Conservation (phyloP, 2,888 invertebrate species). For the Cantharis lateralis region DNA sequence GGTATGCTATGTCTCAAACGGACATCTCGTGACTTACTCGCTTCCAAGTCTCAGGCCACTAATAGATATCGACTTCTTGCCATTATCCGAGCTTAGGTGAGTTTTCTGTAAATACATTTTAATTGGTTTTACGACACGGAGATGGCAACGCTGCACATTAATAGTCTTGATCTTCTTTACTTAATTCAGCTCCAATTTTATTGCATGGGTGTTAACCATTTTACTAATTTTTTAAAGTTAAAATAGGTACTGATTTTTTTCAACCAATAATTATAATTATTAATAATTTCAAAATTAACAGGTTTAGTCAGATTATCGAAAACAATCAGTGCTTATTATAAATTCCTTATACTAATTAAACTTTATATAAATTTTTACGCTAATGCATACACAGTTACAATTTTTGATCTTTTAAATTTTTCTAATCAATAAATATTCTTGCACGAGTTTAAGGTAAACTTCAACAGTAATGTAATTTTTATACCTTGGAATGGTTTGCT, state of each 20-base stretch:
- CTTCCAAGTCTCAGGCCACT: slow-evolving; percentile 93
- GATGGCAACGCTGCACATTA: slow-evolving; percentile 31
- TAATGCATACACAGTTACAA: neutral
- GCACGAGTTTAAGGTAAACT: neutral
- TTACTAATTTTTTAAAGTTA: slow-evolving; percentile 11
- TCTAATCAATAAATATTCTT: neutral
- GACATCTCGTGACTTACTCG: slow-evolving; percentile 91
- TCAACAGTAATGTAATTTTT: too few species aligned
- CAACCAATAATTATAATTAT: neutral
- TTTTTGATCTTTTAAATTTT: neutral
- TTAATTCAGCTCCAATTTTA: slow-evolving; percentile 31
- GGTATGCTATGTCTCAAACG: slow-evolving; percentile 92
- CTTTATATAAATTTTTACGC: neutral
- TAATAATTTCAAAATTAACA: too few species aligned
- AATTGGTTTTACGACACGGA: slow-evolving; percentile 15
- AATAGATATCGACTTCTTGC: slow-evolving; percentile 92
- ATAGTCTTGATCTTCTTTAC: slow-evolving; percentile 43
- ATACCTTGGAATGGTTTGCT: too few species aligned
- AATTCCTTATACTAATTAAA: neutral
- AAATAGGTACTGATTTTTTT: neutral
- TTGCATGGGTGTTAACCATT: slow-evolving; percentile 24
- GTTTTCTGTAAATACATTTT: slow-evolving; percentile 9
- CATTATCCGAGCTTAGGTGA: slow-evolving; percentile 92
- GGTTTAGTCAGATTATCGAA: neutral
- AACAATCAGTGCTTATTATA: neutral